phyloP scores from a whole-genome alignment of 2,888 invertebrate species.

The Rosalia funebris region DNA sequence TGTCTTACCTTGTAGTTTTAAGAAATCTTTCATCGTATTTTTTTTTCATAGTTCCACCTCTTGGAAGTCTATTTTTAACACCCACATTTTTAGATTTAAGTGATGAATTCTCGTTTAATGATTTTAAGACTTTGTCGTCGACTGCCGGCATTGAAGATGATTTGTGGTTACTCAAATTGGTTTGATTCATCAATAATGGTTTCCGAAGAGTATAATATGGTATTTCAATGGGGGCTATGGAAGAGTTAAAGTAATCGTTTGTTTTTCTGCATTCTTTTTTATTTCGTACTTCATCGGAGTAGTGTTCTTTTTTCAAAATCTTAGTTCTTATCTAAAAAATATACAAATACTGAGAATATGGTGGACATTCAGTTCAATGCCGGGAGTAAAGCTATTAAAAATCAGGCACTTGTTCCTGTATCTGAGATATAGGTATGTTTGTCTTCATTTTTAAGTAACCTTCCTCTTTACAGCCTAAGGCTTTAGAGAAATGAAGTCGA shows the following conservation, averaged over 20 bases:
- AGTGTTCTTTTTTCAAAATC: slow-evolving; percentile 34
- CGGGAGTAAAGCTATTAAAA: no score
- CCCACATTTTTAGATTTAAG: slow-evolving; percentile 9
- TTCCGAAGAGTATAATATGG: slow-evolving; percentile 37
- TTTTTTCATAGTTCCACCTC: slow-evolving; percentile 21
- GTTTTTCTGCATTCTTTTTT: slow-evolving; percentile 27
- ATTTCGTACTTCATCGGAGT: slow-evolving; percentile 32
- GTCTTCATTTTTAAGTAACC: no score
- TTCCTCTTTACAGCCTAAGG: no score
- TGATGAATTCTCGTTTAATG: slow-evolving; percentile 26
- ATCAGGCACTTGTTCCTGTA: no score
- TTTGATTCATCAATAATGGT: not conserved
- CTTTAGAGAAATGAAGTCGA: no score
- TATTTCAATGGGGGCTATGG: slow-evolving; percentile 31
- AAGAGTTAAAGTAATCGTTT: not conserved
- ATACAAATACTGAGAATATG: no score
- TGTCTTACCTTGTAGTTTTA: slow-evolving; percentile 32
- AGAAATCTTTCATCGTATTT: slow-evolving; percentile 17
- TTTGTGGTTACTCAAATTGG: slow-evolving; percentile 22
- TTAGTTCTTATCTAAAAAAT: slow-evolving; percentile 25
- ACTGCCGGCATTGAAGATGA: slow-evolving; percentile 40
- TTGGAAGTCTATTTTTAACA: slow-evolving; percentile 8
- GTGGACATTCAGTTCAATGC: no score
- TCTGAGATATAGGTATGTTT: no score
- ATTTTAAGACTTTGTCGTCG: slow-evolving; percentile 41